Evolutionary conservation across 2,113 vertebrate species (phyloP), one percentile per base, ranked within the genome.

Genomic region (Clarias macrocephalus): DNA sequence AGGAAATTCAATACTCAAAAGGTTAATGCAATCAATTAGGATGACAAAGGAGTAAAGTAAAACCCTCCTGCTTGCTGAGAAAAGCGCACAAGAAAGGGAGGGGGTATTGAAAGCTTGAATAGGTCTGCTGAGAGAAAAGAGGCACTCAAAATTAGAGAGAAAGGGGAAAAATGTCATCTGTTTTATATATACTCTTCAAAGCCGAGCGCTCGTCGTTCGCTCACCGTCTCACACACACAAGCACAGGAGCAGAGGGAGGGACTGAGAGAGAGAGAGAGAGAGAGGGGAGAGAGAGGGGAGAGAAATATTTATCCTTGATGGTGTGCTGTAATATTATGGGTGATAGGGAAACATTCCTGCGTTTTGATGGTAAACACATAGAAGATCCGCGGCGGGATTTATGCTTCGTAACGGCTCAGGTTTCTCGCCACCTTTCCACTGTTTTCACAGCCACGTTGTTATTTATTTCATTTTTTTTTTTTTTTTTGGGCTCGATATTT

Each of bases 1-100:
- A 96, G 97, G 97, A 99, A 99, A 99, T 99, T 97, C 97, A 98
- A 99, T 99, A 99, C 97, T 97, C 97, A 97, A 99, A 99, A 99
- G 98, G 98, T 99, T 99, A 99, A 99, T 99, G 97, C 97, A 99
- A 99, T 99, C 98, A 99, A 99, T 99, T 99, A 99, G 96, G 97
- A 98, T 98, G 97, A 99, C 97, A 98, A 98, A 98, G 97, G 97
- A 98, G 97, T 97, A 95, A 98, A 98, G 97, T 97, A 97, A 98
- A 98, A 96, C 96, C 96, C 97, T 97, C 95, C 95, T 97, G 97
- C 97, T 97, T 92, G 96, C 97, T 96, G 95, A 96, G 96, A 96
- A 95, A 93, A 95, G 94, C 92, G 93, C 93, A 93, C 92, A 94
- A 94, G 93, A 94, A 94, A 94, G 94, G 91, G 90, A 92, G 92